Evolutionary conservation across 2,888 invertebrate species (phyloP).

Genomic region (Synanthedon myopaeformis): DNA sequence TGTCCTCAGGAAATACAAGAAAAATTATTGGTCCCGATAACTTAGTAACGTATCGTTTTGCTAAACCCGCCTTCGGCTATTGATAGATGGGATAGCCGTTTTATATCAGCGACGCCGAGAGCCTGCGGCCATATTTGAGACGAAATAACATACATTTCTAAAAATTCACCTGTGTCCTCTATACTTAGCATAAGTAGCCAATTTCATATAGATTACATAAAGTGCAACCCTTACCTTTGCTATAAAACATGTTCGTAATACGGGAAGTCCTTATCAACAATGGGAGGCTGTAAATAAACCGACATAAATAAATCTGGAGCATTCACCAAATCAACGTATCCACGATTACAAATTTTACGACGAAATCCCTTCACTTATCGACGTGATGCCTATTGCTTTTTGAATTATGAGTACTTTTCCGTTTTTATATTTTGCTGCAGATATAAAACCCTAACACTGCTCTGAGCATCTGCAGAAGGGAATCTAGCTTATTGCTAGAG

Average conservation of each 20-base stretch:
- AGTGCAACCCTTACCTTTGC: no score
- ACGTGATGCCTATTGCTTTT: not conserved
- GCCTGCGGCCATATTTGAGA: no score
- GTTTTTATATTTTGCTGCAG: constrained; percentile 3
- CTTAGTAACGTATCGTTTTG: not conserved
- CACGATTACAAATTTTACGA: not conserved
- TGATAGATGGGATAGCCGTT: not conserved
- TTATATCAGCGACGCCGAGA: no score
- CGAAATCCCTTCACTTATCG: not conserved
- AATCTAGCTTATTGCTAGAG: no score
- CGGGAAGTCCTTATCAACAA: not conserved
- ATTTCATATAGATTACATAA: no score
- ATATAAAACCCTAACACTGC: not conserved
- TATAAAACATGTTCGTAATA: no score
- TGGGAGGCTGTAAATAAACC: not conserved
- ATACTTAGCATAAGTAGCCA: no score
- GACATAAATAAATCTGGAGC: not conserved
- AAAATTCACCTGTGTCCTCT: no score
- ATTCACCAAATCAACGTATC: not conserved
- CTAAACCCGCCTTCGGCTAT: not conserved
- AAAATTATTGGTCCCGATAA: not conserved
- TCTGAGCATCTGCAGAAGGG: no score
- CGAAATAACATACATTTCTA: no score
- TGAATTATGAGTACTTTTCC: constrained; percentile 10
- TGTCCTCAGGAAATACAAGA: not conserved